Conservation (phyloP, 2,113 vertebrate species). For the Athene cunicularia region DNA sequence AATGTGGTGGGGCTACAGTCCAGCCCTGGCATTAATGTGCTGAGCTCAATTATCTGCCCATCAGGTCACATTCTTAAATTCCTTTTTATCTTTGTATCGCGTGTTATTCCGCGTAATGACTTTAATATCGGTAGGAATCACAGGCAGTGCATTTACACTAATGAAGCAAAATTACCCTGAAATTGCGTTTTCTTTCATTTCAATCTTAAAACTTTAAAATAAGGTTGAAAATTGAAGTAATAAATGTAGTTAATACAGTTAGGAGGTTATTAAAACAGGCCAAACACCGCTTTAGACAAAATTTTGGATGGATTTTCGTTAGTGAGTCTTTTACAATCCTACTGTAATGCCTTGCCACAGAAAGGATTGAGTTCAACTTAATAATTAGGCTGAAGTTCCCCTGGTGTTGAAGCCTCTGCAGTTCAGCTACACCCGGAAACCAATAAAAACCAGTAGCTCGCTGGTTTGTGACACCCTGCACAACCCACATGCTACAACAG, state of each 20-base stretch:
- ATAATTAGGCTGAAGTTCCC: background rate
- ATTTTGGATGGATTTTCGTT: background rate
- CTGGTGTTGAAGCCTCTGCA: background rate
- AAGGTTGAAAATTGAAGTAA: conserved; percentile 41
- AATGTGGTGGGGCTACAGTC: background rate
- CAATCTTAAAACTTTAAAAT: conserved; percentile 13
- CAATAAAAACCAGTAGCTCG: background rate
- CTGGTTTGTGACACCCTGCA: background rate
- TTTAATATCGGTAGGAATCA: conserved; percentile 34
- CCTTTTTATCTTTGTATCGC: conserved; percentile 56
- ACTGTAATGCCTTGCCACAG: background rate
- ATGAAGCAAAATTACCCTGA: conserved; percentile 48
- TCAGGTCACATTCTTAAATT: conserved; percentile 48
- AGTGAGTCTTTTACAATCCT: background rate
- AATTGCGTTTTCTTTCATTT: conserved; percentile 32
- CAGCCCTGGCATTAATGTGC: background rate
- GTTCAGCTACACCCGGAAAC: background rate
- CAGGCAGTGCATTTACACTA: conserved; percentile 36
- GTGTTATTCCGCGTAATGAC: conserved; percentile 34
- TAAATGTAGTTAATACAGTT: background rate
- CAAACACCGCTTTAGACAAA: background rate
- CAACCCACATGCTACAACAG: rapidly evolving
- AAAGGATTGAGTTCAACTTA: background rate
- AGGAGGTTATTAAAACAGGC: background rate
- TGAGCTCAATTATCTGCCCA: conserved; percentile 45